Conservation (phyloP, 1,140 invertebrate genomes). For the Brachionus rubens region DNA sequence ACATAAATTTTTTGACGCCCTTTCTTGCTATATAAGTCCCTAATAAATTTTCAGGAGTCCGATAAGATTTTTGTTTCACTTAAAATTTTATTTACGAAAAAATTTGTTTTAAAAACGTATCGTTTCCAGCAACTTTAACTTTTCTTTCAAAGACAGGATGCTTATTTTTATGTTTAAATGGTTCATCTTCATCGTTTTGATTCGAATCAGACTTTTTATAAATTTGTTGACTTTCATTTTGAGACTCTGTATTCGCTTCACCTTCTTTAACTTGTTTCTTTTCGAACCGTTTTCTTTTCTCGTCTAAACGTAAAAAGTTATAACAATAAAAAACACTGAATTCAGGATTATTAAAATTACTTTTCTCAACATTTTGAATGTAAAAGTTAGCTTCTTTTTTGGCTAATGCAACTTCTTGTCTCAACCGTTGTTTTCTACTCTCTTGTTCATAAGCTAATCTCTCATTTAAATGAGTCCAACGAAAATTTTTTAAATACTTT, state of each 20-base stretch:
- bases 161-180: conserved; percentile 19
- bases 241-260: neutral
- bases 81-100: conserved; percentile 45
- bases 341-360: neutral
- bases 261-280: conserved; percentile 1
- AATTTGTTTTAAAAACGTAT: conserved; percentile 41
- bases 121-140: conserved; percentile 40
- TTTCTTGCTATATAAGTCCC: too few species aligned
- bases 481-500: conserved; percentile 41
- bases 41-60: too few species aligned
- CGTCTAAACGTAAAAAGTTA: neutral
- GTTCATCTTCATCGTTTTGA: conserved; percentile 1
- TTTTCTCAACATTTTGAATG: conserved; percentile 46
- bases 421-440: conserved; percentile 6
- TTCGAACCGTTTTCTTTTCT: conserved; percentile 25
- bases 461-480: conserved; percentile 46
- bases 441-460: conserved; percentile 28
- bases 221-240: neutral
- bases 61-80: too few species aligned
- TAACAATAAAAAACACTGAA: neutral
- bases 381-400: conserved; percentile 47
- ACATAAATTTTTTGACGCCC: too few species aligned
- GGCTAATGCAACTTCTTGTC: conserved; percentile 32
- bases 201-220: neutral
- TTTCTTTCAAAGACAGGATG: conserved; percentile 44